Evolutionary conservation across 2,888 invertebrate species (phyloP), one percentile per base, ranked within the genome.

Genomic region (Timema cristinae): DNA sequence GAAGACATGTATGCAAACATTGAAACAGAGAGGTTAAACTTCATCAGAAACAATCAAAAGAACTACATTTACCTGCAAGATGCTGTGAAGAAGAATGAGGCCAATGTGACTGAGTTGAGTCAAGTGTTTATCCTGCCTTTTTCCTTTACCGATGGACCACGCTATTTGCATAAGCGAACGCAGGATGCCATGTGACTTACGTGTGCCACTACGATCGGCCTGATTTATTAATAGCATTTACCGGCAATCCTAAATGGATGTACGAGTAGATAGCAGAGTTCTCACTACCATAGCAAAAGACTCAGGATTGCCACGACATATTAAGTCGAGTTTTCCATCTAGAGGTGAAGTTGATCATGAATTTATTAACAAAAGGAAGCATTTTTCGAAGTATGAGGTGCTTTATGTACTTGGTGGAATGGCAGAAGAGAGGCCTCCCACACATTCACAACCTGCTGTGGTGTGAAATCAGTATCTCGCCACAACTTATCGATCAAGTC

Each of bases 121-220:
- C 32, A 54, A 47, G 9, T 69, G 16, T 71, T 74, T 10, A 70
- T 76, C 51, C 68, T 76, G 50, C 74, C 76, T n/a, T 71, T 74
- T 6, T 63, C 73, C 11, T 78, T 75, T 52, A 56, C 59, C 13
- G 77, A 78, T 0, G 67, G 76, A n/a, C 76, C 78, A 7, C 56
- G 78, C 7, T 71, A 76, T 54, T 77, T 78, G 77, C 73, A 76
- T 16, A 74, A 79, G 72, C 68, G 73, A n/a, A 75, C 76, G 48
- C 76, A 81, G 66, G 79, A 79, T 75, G 79, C 77, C n/a, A n/a
- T 2, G 79, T 80, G 78, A 66, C 79, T 9, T 78, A 78, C 71
- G 80, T 81, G n/a, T 68, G 77, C 73, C 72, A 79, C 56, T 81
- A 77, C 77, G 82, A 82, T 5, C 75, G 76, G n/a, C 80, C 80